These are phyloP conservation scores for Phasianus colchicus DNA, from an alignment of 2,113 vertebrate genomes.

Conservation along the genomic window DNA sequence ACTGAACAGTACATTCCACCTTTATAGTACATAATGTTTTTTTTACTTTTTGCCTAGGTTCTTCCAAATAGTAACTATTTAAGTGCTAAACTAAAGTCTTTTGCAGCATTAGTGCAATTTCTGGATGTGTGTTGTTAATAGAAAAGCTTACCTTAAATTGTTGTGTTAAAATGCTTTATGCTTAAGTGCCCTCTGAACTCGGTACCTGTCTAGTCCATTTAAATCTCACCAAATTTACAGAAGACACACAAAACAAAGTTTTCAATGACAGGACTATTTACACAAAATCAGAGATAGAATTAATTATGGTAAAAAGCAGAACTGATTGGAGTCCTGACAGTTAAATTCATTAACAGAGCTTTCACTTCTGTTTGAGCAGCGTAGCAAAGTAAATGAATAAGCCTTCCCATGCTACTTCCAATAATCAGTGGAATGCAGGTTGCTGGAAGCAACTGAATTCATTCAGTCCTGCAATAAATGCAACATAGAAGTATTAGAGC, in stretches of 20 bases:
- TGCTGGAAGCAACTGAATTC: not conserved
- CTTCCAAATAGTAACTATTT: not conserved
- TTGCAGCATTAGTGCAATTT: not conserved
- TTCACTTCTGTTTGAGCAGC: not conserved
- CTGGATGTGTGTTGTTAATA: not conserved
- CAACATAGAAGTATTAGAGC: not conserved
- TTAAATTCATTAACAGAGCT: not conserved
- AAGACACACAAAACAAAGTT: not conserved
- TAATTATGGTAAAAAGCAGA: not conserved
- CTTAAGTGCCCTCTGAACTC: not conserved
- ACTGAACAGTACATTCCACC: not conserved
- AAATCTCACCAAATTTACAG: not conserved
- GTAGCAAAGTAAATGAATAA: not conserved
- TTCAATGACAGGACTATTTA: not conserved
- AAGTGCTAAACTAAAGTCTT: not conserved
- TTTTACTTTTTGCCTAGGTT: not conserved
- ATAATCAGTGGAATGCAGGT: not conserved
- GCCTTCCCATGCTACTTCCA: not conserved
- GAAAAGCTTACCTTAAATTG: not conserved
- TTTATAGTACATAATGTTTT: not conserved
- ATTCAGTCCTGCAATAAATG: not conserved
- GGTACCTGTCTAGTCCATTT: not conserved
- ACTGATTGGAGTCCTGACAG: not conserved
- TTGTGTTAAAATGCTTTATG: not conserved
- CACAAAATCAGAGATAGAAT: conserved; percentile 10